Evolutionary conservation across 1,140 invertebrate genomes (phyloP).

Genomic region (Drosophila kepulauana): DNA sequence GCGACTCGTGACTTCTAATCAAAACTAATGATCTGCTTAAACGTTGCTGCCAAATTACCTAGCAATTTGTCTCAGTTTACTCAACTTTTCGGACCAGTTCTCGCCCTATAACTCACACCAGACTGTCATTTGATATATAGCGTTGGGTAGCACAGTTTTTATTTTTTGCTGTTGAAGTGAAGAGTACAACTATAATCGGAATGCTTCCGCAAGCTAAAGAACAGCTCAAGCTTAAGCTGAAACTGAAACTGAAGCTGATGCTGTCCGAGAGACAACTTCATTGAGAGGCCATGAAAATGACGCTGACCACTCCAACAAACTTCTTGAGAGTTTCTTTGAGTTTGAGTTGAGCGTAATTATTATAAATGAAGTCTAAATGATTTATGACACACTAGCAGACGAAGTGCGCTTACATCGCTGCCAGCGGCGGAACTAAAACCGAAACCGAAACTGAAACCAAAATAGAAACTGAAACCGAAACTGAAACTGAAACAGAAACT

Average conservation of each 20-base stretch:
- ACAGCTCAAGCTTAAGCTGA: slow-evolving; percentile 12
- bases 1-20: slow-evolving; percentile 41
- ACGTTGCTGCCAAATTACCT: slow-evolving; percentile 37
- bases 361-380: slow-evolving; percentile 76
- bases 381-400: slow-evolving; percentile 66
- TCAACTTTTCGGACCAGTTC: slow-evolving; percentile 10
- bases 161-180: not conserved
- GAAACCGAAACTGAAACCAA: not conserved
- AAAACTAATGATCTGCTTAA: slow-evolving; percentile 66
- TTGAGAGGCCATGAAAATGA: slow-evolving; percentile 58
- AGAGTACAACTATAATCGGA: slow-evolving; percentile 9
- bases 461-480: slow-evolving; percentile 1
- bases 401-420: slow-evolving; percentile 68
- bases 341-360: slow-evolving; percentile 68
- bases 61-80: slow-evolving; percentile 40
- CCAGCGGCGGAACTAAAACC: slow-evolving; percentile 60
- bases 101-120: slow-evolving; percentile 4
- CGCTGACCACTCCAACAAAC: slow-evolving; percentile 53
- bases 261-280: slow-evolving; percentile 21
- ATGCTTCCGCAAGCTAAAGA: slow-evolving; percentile 22
- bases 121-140: slow-evolving; percentile 7
- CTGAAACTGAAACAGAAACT: slow-evolving; percentile 5
- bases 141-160: not conserved
- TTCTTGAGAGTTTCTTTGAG: slow-evolving; percentile 45
- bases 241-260: slow-evolving; percentile 2